phyloP scores from a whole-genome alignment of 1,140 invertebrate genomes.

The Asbolus verrucosus region DNA sequence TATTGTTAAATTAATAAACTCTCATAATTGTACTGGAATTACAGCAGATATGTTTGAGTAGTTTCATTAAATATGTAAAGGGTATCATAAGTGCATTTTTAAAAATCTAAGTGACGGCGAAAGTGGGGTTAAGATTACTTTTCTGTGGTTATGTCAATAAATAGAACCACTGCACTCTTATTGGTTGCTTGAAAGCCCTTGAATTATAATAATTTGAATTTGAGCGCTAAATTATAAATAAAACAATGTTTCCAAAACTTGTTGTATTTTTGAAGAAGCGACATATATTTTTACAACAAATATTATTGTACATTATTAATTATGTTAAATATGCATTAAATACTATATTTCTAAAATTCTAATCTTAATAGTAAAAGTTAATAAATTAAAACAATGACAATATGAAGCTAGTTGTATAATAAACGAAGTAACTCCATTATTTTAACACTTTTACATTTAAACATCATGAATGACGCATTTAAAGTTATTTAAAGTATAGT shows the following conservation, averaged over 20 bases:
- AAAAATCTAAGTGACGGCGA: neutral
- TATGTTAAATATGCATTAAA: conserved; percentile 29
- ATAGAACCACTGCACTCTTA: too few relatives aligned
- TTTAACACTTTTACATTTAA: conserved; percentile 35
- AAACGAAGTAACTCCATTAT: conserved; percentile 19
- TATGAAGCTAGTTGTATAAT: conserved; percentile 38
- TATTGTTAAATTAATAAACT: conserved; percentile 10
- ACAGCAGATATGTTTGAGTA: conserved; percentile 19
- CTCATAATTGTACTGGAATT: conserved; percentile 11
- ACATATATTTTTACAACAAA: conserved; percentile 36
- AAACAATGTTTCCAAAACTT: conserved; percentile 13
- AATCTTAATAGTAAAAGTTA: conserved; percentile 17
- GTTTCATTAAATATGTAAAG: conserved; percentile 20
- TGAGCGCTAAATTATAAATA: too few relatives aligned
- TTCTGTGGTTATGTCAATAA: too few relatives aligned
- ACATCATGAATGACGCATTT: conserved; percentile 25
- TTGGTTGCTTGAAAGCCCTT: too few relatives aligned
- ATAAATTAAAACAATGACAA: conserved; percentile 38
- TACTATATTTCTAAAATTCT: conserved; percentile 18
- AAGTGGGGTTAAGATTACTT: conserved; percentile 20
- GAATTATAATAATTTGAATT: too few relatives aligned
- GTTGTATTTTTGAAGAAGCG: conserved; percentile 35
- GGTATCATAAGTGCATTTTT: conserved; percentile 30
- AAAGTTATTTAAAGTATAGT: conserved; percentile 21
- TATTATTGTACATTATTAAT: conserved; percentile 32